phyloP scores from a whole-genome alignment of 2,797 vertebrate species.

The Oreochromis mossambicus region DNA sequence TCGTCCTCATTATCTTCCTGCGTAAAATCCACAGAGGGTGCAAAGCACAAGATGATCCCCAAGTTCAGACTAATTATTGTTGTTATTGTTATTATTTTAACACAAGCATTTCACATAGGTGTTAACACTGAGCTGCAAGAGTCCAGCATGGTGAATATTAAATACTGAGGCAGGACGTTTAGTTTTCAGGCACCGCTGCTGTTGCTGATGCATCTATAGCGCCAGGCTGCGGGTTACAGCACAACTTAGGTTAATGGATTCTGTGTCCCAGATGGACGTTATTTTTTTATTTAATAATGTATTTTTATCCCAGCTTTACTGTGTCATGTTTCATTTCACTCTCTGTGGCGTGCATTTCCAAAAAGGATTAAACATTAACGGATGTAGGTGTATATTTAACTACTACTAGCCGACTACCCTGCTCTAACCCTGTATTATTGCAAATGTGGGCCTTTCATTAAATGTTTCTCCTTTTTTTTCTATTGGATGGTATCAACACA shows the following conservation, averaged over 20 bases:
- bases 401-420: background rate
- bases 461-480: background rate
- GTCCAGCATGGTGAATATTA: slow-evolving; percentile 48
- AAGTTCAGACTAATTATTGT: background rate
- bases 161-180: slow-evolving; percentile 45
- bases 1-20: background rate
- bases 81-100: background rate
- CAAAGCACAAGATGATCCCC: background rate
- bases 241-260: slow-evolving; percentile 43
- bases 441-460: background rate
- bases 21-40: background rate
- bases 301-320: background rate
- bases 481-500: background rate
- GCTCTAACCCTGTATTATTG: background rate
- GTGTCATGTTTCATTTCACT: background rate
- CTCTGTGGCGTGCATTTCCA: slow-evolving; percentile 1
- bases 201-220: slow-evolving; percentile 13
- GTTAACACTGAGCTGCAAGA: background rate
- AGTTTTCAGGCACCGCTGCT: slow-evolving; percentile 30
- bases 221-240: background rate
- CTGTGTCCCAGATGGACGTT: slow-evolving; percentile 9
- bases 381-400: slow-evolving; percentile 19
- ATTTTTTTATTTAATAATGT: background rate
- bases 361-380: slow-evolving; percentile 33
- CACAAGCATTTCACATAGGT: background rate